Conservation (phyloP, 1,140 invertebrate species). For the Nebria ingens region DNA sequence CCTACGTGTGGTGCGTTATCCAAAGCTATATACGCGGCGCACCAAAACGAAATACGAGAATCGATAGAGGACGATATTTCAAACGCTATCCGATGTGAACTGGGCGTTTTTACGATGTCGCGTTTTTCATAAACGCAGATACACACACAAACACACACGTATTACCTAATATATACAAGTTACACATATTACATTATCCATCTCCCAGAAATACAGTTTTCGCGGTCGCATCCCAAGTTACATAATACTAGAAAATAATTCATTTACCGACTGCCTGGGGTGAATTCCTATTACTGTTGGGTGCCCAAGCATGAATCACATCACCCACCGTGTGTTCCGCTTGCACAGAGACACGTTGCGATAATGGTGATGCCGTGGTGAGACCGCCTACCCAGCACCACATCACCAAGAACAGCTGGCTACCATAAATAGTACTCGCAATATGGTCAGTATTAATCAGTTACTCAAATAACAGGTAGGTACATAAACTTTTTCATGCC, state of each 20-base stretch:
- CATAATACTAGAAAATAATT: constrained; percentile 5
- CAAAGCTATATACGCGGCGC: background rate
- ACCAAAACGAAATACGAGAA: background rate
- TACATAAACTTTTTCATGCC: too few species aligned
- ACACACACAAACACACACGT: constrained; percentile 1
- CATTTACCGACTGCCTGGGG: constrained; percentile 2
- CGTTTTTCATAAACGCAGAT: constrained; percentile 9
- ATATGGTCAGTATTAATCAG: too few species aligned
- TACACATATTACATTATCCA: too few species aligned
- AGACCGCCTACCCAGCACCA: background rate
- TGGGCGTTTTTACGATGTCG: constrained; percentile 7
- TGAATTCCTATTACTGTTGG: constrained; percentile 8
- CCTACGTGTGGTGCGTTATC: too few species aligned
- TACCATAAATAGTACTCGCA: too few species aligned
- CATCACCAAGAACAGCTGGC: too few species aligned
- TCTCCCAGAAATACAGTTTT: too few species aligned
- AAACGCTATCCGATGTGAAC: constrained; percentile 9
- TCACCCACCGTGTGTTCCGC: too few species aligned
- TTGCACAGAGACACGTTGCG: background rate
- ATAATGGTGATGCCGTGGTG: constrained; percentile 1
- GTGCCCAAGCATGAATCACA: background rate
- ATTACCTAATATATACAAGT: too few species aligned
- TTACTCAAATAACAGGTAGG: too few species aligned
- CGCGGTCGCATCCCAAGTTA: too few species aligned
- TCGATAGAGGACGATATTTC: constrained; percentile 4